Base-by-base conservation (phyloP, 2,888 invertebrate genomes). In the Agrochola lychnidis region DNA sequence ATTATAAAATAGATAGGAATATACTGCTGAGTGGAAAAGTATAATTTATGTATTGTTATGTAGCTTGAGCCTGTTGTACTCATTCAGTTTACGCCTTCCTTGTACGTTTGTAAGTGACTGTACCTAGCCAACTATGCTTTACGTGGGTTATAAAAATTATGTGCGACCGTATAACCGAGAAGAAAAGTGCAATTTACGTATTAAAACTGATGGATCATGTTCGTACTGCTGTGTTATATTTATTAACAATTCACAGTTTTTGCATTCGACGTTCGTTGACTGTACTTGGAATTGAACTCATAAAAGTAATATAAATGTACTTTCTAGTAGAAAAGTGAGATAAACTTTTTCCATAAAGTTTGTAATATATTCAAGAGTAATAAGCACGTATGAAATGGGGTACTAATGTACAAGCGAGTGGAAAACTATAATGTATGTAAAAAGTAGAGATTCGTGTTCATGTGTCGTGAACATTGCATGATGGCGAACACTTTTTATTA, bases 381-480 rank as follows among this genome's bases (percentile, higher is more conserved):
- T 63, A 70, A 72, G 61, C 61, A 68, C 67, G 45, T 70, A 68
- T 83, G n/a, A 78, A 86, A 77, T 82, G 42, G 40, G 45, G 66
- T 78, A 68, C 45, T 69, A 73, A 72, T 74, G 89, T 87, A 85
- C 81, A 85, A 75, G 79, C 83, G 63, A 81, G 78, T 81, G 80
- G 79, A 85, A 79, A 87, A 82, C 76, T 85, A 62, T 73, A 69
- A 79, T 78, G 77, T 61, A 64, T 76, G 71, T 79, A 78, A 80
- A 77, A 74, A 80, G 53, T 79, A n/a, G 30, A 67, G 79, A 81
- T 86, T 84, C 93, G 90, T 94, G 94, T 88, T 89, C 87, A 83
- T 51, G 61, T 80, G 87, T 89, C 91, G 90, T 94, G 92, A 92
- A 82, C 90, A 88, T 93, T 87, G 92, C 93, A 93, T 93, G 94